phyloP scores from a whole-genome alignment of 2,888 invertebrate species.

The Drosophila mettleri region DNA sequence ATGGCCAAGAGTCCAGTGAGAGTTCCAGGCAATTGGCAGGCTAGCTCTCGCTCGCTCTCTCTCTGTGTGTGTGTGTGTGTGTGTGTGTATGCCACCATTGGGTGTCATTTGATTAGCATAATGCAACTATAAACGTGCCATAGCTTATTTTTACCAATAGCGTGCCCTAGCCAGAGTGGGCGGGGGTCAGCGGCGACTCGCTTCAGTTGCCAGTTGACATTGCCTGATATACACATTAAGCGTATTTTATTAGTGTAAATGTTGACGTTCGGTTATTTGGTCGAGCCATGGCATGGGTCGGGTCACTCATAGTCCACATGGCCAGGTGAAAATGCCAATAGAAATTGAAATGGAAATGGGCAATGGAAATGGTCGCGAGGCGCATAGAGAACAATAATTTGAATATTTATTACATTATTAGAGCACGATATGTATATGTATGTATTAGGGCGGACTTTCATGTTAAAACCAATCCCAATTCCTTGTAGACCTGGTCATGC shows the following conservation, averaged over 20 bases:
- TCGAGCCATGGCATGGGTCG: conserved; percentile 52
- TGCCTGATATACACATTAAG: conserved; percentile 71
- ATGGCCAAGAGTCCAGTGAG: conserved; percentile 41
- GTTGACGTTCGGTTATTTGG: conserved; percentile 72
- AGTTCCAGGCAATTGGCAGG: conserved; percentile 44
- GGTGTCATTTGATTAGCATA: conserved; percentile 81
- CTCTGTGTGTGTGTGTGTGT: background rate
- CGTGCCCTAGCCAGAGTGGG: conserved; percentile 20
- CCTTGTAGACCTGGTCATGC: conserved; percentile 33
- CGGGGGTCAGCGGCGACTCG: conserved; percentile 37
- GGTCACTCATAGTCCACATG: background rate
- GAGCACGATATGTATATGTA: conserved; percentile 23
- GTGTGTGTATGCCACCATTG: conserved; percentile 70
- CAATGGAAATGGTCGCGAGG: conserved; percentile 29
- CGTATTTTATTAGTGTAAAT: conserved; percentile 76
- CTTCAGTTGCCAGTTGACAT: conserved; percentile 59
- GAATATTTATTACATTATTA: conserved; percentile 80
- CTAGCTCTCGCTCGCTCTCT: background rate
- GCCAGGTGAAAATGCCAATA: conserved; percentile 72
- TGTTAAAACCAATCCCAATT: conserved; percentile 30
- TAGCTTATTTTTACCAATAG: conserved; percentile 77
- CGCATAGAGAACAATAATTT: conserved; percentile 65
- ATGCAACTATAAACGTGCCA: conserved; percentile 79
- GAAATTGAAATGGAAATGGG: conserved; percentile 54
- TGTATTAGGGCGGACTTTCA: conserved; percentile 4